phyloP scores from a whole-genome alignment of 2,797 vertebrate genomes.

The Sebastes hubbsi region DNA sequence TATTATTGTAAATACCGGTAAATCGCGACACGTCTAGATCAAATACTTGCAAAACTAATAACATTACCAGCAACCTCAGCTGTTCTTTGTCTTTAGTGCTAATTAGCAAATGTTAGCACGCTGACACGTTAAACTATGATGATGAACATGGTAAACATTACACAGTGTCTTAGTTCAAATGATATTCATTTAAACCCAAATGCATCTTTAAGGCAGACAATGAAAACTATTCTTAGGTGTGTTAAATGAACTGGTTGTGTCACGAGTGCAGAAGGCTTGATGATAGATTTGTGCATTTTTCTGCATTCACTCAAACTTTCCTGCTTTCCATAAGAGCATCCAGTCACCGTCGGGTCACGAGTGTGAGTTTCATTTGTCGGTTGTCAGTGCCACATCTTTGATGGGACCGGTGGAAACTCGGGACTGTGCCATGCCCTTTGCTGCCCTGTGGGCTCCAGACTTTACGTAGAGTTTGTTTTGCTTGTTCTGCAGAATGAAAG shows the following conservation, averaged over 20 bases:
- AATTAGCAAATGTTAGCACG: neutral
- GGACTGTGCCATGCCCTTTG: constrained; percentile 58
- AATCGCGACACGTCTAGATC: rapidly evolving
- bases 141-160: too few relatives aligned
- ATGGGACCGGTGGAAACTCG: constrained; percentile 61
- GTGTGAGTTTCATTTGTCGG: constrained; percentile 30
- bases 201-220: neutral
- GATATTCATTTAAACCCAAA: neutral
- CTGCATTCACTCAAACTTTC: constrained; percentile 24
- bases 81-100: too few relatives aligned
- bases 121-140: too few relatives aligned
- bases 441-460: constrained; percentile 48
- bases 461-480: constrained; percentile 72
- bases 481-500: constrained; percentile 72
- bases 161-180: neutral
- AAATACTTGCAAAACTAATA: too few relatives aligned
- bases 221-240: neutral
- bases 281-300: constrained; percentile 4
- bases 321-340: neutral
- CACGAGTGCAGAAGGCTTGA: neutral
- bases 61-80: too few relatives aligned
- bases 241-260: neutral
- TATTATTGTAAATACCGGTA: too few relatives aligned
- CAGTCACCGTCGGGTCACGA: constrained; percentile 26
- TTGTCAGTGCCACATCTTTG: constrained; percentile 35